These are phyloP conservation scores for Neosilurus mollespiculum DNA, from an alignment of 2,797 vertebrate species.

Conservation along the genomic window DNA sequence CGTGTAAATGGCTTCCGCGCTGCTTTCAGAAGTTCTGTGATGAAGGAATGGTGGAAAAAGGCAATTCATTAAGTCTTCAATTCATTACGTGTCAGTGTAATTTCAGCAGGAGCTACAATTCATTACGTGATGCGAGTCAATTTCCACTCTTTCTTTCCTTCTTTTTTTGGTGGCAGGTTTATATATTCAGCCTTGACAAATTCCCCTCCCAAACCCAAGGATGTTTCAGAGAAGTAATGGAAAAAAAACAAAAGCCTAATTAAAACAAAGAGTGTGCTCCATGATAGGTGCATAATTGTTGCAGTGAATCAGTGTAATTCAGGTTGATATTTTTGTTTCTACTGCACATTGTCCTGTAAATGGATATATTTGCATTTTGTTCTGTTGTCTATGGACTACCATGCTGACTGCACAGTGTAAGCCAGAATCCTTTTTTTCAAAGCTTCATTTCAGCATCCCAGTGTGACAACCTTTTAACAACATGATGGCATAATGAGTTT, in stretches of 20 bases:
- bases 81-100: slow-evolving; percentile 64
- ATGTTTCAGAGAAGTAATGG: not conserved
- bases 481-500: slow-evolving; percentile 36
- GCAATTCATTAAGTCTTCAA: slow-evolving; percentile 60
- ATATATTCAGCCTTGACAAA: slow-evolving; percentile 21
- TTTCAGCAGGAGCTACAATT: slow-evolving; percentile 61
- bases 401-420: slow-evolving; percentile 19
- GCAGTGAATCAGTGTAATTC: slow-evolving; percentile 60
- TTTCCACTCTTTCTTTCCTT: slow-evolving; percentile 14
- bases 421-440: slow-evolving; percentile 22
- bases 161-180: slow-evolving; percentile 34
- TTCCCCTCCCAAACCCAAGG: not conserved
- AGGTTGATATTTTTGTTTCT: slow-evolving; percentile 53
- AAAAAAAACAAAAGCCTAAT: slow-evolving; percentile 50
- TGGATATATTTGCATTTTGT: slow-evolving; percentile 50
- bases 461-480: slow-evolving; percentile 14
- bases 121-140: slow-evolving; percentile 55
- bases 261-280: slow-evolving; percentile 58
- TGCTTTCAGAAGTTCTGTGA: slow-evolving; percentile 35
- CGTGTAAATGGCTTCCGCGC: slow-evolving; percentile 49
- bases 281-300: slow-evolving; percentile 63
- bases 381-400: slow-evolving; percentile 21
- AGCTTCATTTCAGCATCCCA: slow-evolving; percentile 1
- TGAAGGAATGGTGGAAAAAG: slow-evolving; percentile 19
- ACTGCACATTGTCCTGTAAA: slow-evolving; percentile 53